Evolutionary conservation across 2,888 invertebrate genomes (phyloP), one percentile per base, ranked within the genome.

Genomic region (Neocrepidodera transversa): DNA sequence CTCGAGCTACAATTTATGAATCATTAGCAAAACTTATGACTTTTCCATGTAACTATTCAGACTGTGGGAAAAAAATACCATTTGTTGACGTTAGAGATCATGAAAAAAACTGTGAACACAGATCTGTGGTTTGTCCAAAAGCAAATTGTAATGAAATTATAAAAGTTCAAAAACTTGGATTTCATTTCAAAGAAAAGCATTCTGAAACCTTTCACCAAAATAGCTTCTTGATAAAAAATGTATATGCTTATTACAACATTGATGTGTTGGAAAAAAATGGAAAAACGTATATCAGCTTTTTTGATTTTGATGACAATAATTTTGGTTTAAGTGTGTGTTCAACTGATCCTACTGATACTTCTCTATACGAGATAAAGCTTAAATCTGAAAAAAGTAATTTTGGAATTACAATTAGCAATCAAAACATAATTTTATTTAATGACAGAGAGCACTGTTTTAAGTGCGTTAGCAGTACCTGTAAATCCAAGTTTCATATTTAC

Each of bases 381-480:
- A 60, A 56, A 11, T 62, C 62, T 20, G 66, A 66, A 13, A 62
- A 62, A 32, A 64, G 63, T 51, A 60, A 60, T 28, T 66, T 52
- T 50, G 47, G 56, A 11, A 60, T 66, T 2, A 52, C 62, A 7
- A 62, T 64, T 11, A 26, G 43, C 23, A 58, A 57, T 16, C 66
- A 66, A 43, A 57, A 58, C 10, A 28, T 66, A 10, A 60, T 66
- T 3, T 26, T 45, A 20, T 66, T 66, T 51, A 64, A 58, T 50
- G 66, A 66, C 17, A 28, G 63, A 14, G 63, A 65, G 55, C 65
- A 65, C 20, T 65, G 65, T 43, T 64, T 66, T 20, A 66, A 66
- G 10, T 65, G 65, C 36, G 59, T 57, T 2, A 63, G 58, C 30
- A 60, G 60, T 8, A 62, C 40, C 16, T 65, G 65, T 53, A 63